Base-by-base conservation (phyloP, 2,113 vertebrate genomes). In the Ctenodactylus gundi region DNA sequence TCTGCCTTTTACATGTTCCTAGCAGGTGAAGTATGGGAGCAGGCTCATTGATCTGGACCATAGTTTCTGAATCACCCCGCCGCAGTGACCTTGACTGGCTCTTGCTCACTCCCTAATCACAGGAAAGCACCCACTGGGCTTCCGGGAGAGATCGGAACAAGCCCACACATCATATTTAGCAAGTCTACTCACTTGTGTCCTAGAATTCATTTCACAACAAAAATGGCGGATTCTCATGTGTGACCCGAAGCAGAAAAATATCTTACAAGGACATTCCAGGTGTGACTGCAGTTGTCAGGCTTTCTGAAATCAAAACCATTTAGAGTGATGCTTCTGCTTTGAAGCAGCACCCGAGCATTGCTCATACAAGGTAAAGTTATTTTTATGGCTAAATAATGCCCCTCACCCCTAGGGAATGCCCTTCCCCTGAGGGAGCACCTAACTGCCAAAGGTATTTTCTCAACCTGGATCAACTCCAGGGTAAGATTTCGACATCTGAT, bases 401-500 rank as follows among this genome's bases (percentile, higher is more conserved):
- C 29, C 46, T n/a, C 25, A 41, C 46, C 29, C 46, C 39, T 25
- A 41, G 67, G 93, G 58, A 58, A n/a, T 20, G 36, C 85, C 73
- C 65, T 51, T 67, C 14, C 5, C 11, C 1, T 3, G 46, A 55
- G 29, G 53, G 39, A 86, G 44, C 44, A 58, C 36, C 65, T 82
- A 68, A 94, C 82, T 39, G 68, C 68, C 15, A n/a, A 58, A 94
- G 65, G 39, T 76, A 82, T 82, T 91, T 95, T 44, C 44, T 88
- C 62, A 17, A 13, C 62, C 67, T 68, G 88, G 57, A 78, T 90
- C 21, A 3, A 31, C 80, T 64, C 83, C 86, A 91, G 89, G 68
- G 62, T 60, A 87, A 93, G 60, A 94, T 87, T 60, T 57, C 14
- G 29, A 83, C 36, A 80, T 82, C 80, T 93, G 49, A 95, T 91